Percentiles rank a stretch among this genome's conserved stretches.
These are phyloP conservation scores for Cyprinus carpio DNA, from an alignment of 2,113 vertebrate genomes.

Conservation along the genomic window DNA sequence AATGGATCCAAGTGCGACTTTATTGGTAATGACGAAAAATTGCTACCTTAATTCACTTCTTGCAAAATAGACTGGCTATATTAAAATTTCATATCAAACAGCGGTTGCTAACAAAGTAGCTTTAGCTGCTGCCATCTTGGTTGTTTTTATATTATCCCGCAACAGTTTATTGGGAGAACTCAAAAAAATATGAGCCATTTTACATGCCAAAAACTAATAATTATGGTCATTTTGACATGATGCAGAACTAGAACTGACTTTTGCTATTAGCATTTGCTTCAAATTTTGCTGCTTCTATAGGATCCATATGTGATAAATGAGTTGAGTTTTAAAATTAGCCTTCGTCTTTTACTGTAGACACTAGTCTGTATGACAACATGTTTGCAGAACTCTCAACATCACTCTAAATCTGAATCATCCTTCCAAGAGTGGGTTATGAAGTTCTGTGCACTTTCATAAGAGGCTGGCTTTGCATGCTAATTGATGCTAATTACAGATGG, in stretches of 20 bases:
- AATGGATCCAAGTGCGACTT: constrained; percentile 19
- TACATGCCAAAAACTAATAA: not conserved
- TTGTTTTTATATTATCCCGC: not conserved
- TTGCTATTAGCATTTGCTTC: not conserved
- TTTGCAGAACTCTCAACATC: constrained; percentile 38
- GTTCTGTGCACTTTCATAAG: constrained; percentile 56
- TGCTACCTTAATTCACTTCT: not conserved
- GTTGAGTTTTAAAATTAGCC: constrained; percentile 30
- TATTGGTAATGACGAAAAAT: not conserved
- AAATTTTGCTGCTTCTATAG: not conserved
- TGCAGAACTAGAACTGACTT: not conserved
- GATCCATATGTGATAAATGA: constrained; percentile 13
- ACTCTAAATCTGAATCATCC: constrained; percentile 40
- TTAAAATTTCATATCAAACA: not conserved
- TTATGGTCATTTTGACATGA: not conserved
- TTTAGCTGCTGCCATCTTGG: not conserved
- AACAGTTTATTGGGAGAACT: not conserved
- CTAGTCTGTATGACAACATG: constrained; percentile 20
- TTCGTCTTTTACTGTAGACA: constrained; percentile 17
- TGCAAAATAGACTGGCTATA: not conserved
- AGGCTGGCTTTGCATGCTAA: constrained; percentile 63
- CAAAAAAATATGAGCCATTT: not conserved
- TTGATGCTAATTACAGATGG: constrained; percentile 68
- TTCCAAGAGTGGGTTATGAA: constrained; percentile 32
- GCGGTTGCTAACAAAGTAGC: not conserved